Conservation (phyloP, 2,888 invertebrate genomes). For the Drosophila paucipuncta region DNA sequence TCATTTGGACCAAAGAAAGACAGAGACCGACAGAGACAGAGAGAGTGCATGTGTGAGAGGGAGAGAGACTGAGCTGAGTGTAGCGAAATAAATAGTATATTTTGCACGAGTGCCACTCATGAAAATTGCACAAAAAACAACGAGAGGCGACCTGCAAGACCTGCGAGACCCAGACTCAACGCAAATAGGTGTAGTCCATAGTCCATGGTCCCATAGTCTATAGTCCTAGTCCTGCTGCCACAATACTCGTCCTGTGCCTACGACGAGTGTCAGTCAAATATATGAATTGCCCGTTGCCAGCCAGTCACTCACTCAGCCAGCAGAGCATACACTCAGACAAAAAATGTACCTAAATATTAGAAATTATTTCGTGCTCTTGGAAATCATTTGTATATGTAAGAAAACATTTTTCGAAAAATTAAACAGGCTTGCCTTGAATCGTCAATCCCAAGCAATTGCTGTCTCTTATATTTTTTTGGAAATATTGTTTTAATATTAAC, state of each 20-base stretch:
- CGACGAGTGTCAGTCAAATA: constrained; percentile 76
- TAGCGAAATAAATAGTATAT: constrained; percentile 79
- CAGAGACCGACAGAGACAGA: not conserved
- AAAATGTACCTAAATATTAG: not conserved
- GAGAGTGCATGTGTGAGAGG: not conserved
- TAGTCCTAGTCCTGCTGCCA: constrained; percentile 16
- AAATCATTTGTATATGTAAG: too few relatives aligned
- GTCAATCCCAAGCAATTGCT: too few relatives aligned
- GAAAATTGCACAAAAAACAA: constrained; percentile 70
- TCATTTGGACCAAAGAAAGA: constrained; percentile 63
- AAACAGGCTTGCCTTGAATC: not conserved
- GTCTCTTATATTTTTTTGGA: too few relatives aligned
- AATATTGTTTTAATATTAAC: too few relatives aligned
- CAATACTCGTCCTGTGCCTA: constrained; percentile 47
- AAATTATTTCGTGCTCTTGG: not conserved
- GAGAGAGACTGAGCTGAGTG: constrained; percentile 30
- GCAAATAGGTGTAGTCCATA: constrained; percentile 1
- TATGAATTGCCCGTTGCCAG: constrained; percentile 63
- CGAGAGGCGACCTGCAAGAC: constrained; percentile 29
- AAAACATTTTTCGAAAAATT: not conserved
- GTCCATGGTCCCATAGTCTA: constrained; percentile 13
- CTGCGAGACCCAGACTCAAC: constrained; percentile 3
- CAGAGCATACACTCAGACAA: constrained; percentile 11
- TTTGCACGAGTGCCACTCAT: constrained; percentile 79
- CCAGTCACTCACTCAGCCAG: constrained; percentile 48